Conservation (phyloP, 2,888 invertebrate species). For the Mactromeris polynyma region DNA sequence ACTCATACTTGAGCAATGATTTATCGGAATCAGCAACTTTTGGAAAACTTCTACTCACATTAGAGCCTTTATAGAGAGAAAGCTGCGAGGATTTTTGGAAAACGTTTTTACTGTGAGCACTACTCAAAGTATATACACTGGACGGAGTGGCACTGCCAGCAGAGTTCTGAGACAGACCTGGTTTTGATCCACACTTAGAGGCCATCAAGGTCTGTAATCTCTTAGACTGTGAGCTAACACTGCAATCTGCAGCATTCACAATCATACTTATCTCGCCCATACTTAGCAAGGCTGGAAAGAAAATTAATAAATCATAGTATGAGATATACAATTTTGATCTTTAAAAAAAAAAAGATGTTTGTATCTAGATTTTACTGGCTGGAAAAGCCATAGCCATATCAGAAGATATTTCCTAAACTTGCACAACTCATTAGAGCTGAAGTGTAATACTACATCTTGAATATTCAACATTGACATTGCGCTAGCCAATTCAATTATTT, state of each 20-base stretch:
- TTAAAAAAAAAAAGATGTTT: too few species aligned
- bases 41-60: constrained; percentile 58
- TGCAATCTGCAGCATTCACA: constrained; percentile 35
- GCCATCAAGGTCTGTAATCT: constrained; percentile 27
- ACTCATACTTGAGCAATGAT: constrained; percentile 5
- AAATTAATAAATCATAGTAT: not conserved
- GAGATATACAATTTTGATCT: not conserved
- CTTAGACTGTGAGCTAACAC: not conserved
- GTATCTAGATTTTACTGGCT: too few species aligned
- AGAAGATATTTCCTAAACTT: too few species aligned
- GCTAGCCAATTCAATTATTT: too few species aligned
- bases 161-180: not conserved
- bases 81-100: constrained; percentile 58
- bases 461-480: too few species aligned
- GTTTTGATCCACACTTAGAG: constrained; percentile 29
- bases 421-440: too few species aligned
- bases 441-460: too few species aligned
- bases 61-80: constrained; percentile 69
- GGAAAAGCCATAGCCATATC: too few species aligned
- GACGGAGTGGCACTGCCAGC: not conserved
- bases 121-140: not conserved
- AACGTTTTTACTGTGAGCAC: not conserved
- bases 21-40: constrained; percentile 43
- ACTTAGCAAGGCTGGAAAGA: constrained; percentile 62
- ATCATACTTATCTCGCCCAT: constrained; percentile 63